Evolutionary conservation across 2,888 invertebrate genomes (phyloP).

Genomic region (Adelognathus sp.): DNA sequence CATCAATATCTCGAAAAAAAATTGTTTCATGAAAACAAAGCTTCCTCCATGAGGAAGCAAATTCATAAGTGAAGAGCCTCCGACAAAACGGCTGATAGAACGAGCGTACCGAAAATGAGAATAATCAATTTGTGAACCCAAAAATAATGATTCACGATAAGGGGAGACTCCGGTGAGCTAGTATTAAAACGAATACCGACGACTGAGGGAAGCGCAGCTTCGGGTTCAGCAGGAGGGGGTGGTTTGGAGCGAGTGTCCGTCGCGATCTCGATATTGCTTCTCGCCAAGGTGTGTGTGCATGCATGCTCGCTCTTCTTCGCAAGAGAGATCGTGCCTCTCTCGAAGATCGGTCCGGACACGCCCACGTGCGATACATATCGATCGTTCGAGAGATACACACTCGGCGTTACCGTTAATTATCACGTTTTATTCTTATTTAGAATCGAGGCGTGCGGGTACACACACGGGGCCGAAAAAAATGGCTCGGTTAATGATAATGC

Average conservation of each 20-base stretch:
- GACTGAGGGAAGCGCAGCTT: conserved; percentile 21
- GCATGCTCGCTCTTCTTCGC: conserved; percentile 56
- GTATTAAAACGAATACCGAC: not conserved
- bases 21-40: too few species aligned
- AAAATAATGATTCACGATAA: not conserved
- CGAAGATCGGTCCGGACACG: conserved; percentile 58
- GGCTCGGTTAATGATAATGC: conserved; percentile 11
- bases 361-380: conserved; percentile 58
- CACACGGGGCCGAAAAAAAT: not conserved
- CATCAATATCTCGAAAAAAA: too few species aligned
- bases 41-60: conserved; percentile 68
- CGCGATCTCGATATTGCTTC: conserved; percentile 55
- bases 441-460: conserved; percentile 35
- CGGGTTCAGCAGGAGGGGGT: not conserved
- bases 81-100: not conserved
- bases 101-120: not conserved
- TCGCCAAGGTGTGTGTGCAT: conserved; percentile 8
- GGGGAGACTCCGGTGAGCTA: not conserved
- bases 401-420: conserved; percentile 68
- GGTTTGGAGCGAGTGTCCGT: conserved; percentile 41
- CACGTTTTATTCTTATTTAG: conserved; percentile 64
- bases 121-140: conserved; percentile 30
- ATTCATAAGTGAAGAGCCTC: conserved; percentile 26
- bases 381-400: conserved; percentile 51
- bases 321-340: conserved; percentile 64